These are phyloP conservation scores for Araneus ventricosus DNA, from an alignment of 1,140 invertebrate genomes.

Conservation along the genomic window DNA sequence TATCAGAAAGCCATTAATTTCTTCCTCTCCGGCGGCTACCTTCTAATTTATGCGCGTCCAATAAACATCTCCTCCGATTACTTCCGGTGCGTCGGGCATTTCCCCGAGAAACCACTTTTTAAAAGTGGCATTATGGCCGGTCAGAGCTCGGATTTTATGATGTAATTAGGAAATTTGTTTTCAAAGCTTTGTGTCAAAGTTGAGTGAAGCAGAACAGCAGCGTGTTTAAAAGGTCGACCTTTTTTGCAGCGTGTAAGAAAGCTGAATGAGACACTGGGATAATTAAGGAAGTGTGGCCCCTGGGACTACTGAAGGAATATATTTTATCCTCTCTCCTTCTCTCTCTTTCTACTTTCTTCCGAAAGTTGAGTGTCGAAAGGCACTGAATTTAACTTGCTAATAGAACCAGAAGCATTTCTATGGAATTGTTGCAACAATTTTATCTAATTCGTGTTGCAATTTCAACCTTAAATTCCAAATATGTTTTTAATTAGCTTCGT, in stretches of 20 bases:
- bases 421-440: no score
- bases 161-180: conserved; percentile 60
- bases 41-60: conserved; percentile 45
- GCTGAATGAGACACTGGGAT: neutral
- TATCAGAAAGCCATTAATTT: conserved; percentile 67
- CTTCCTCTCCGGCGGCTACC: conserved; percentile 45
- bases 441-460: neutral
- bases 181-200: conserved; percentile 31
- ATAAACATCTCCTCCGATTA: conserved; percentile 63
- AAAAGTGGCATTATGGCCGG: neutral
- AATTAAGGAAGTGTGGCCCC: neutral
- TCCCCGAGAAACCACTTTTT: neutral
- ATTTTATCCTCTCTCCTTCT: no score
- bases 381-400: no score
- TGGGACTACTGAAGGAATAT: neutral
- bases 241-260: neutral
- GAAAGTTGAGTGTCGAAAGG: no score
- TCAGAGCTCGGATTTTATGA: conserved; percentile 45
- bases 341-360: no score
- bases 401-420: no score
- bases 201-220: neutral
- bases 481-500: no score
- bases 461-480: no score
- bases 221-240: neutral
- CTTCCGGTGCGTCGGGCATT: conserved; percentile 42